Base-by-base conservation (phyloP, 1,140 invertebrate genomes). In the Nasonia longicornis region DNA sequence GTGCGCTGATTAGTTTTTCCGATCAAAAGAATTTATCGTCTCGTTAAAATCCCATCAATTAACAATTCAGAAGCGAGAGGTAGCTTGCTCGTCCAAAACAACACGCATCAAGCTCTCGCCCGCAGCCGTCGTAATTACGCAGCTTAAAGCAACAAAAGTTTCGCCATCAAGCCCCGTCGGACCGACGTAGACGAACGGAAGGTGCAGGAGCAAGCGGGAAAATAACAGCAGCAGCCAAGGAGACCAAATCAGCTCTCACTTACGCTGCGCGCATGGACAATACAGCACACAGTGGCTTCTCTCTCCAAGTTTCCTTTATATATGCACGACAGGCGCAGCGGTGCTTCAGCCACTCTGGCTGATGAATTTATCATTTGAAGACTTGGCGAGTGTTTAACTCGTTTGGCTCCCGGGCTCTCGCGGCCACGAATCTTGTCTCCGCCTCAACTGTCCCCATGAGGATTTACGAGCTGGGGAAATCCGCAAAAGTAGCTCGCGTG, bases 351-450 rank as follows among this genome's bases (percentile, higher is more conserved):
- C 35, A 69, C 26, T 48, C 64, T 35, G 31, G 52, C 26, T 77
- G 74, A 77, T 82, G 80, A 82, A 82, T 82, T 82, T 78, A 82
- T 82, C 80, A 82, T 82, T 78, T 82, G 71, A 76, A 77, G 80
- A 78, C 80, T 73, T 69, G 76, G 75, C 76, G 64, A 72, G 69
- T 82, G 45, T 52, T 81, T 64, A 66, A 77, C 74, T 81, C 75
- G 52, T 77, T 77, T 77, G 74, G 45, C 42, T 3, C 31, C 0
- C 35, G 48, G 10, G 45, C 22, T 35, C 66, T n/a, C 22, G 35
- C 70, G 70, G 4, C 79, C 72, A 76, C 73, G 80, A 80, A 76
- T 76, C 63, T 76, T 69, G 64, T 63, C 78, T 52, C 64, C 72
- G 64, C 45, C 74, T 63, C 80, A 63, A 71, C 45, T 69, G 52